Base-by-base conservation (phyloP, 2,797 vertebrate genomes). In the Sphenopsis melanotis region DNA sequence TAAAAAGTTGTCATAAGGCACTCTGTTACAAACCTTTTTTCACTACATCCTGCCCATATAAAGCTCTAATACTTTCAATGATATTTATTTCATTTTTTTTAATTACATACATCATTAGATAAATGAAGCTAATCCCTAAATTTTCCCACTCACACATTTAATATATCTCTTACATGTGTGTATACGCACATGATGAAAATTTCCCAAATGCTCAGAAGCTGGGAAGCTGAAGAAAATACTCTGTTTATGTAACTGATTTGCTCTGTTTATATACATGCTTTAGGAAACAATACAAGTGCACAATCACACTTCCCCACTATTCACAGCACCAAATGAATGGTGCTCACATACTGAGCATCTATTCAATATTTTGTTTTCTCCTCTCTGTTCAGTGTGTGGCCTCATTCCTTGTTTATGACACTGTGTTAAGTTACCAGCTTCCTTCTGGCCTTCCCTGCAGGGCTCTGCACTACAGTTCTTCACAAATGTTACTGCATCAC, bases 311-410 rank as follows among this genome's bases (percentile, higher is more conserved):
- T 91, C 61, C 78, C 18, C 34, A 39, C 75, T 68, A 85, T 87
- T 94, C 95, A 93, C 50, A 72, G 64, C 56, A 64, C 30, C 80
- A 84, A 83, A 79, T 60, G 85, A 90, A 87, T 66, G 74, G 66
- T 52, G 39, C 44, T 82, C 55, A 64, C 47, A 65, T 83, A 96
- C 86, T 70, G 59, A 90, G 81, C 77, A 94, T 64, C 90, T 89
- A 90, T 87, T 95, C 78, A 87, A 90, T 93, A 96, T 95, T 89
- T 92, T 94, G 87, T 91, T 94, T 96, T 90, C 89, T 87, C 61
- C 81, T 86, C 71, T 59, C 52, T 64, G 37, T 83, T 89, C 83
- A 80, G 83, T 82, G 64, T 93, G 93, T 94, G 83, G 86, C 83
- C 83, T 82, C 81, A 49, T 53, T 79, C 86, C 92, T 83, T 83